phyloP scores from a whole-genome alignment of 2,888 invertebrate genomes.

The Sphinx pinastri region DNA sequence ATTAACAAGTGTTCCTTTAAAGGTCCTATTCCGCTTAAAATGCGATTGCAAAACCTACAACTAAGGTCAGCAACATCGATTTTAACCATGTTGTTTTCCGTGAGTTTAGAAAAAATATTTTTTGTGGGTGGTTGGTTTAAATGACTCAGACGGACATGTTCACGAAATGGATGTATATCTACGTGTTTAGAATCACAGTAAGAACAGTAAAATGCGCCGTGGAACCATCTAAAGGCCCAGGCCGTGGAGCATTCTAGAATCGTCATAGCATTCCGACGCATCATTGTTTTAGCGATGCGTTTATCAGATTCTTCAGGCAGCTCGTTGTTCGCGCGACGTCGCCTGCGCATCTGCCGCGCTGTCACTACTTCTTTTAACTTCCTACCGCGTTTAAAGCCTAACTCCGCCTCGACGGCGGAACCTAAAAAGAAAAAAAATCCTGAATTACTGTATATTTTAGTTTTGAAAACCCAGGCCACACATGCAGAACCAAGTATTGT shows the following conservation, averaged over 20 bases:
- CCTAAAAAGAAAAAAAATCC: slow-evolving; percentile 71
- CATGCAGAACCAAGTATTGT: background rate
- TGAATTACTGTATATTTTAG: slow-evolving; percentile 14
- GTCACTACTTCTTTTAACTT: slow-evolving; percentile 74
- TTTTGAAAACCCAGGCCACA: background rate
- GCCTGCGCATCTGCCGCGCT: slow-evolving; percentile 73
- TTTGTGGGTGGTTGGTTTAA: slow-evolving; percentile 58
- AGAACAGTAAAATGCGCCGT: slow-evolving; percentile 70
- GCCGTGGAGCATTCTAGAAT: slow-evolving; percentile 73
- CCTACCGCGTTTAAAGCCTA: slow-evolving; percentile 58
- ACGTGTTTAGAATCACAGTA: slow-evolving; percentile 71
- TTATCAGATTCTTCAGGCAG: slow-evolving; percentile 72
- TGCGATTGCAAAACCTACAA: slow-evolving; percentile 63
- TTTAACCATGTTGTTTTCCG: slow-evolving; percentile 77
- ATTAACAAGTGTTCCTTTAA: slow-evolving; percentile 63
- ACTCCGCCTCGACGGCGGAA: slow-evolving; percentile 57
- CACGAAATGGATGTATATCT: slow-evolving; percentile 58
- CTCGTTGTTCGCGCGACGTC: slow-evolving; percentile 74
- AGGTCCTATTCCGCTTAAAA: slow-evolving; percentile 52
- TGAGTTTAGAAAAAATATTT: slow-evolving; percentile 68
- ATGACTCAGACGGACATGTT: slow-evolving; percentile 60
- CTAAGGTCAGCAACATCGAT: slow-evolving; percentile 65
- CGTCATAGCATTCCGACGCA: slow-evolving; percentile 71
- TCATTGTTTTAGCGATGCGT: slow-evolving; percentile 74
- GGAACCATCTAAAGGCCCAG: slow-evolving; percentile 77